Evolutionary conservation across 2,888 invertebrate genomes (phyloP), one percentile per base, ranked within the genome.

Genomic region (Lasioglossum morio): DNA sequence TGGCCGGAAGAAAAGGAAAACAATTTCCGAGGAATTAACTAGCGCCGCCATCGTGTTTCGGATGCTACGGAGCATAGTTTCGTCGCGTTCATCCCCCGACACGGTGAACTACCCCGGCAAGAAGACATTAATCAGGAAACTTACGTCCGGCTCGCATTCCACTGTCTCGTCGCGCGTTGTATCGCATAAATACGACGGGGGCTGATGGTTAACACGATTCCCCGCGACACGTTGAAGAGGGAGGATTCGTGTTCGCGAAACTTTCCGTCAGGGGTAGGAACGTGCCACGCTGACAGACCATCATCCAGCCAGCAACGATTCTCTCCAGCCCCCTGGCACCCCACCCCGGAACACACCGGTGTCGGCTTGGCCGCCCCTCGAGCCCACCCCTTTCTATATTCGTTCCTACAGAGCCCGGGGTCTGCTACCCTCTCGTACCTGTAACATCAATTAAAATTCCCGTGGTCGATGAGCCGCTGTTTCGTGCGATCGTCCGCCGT

Each of bases 401-500:
- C 81, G 74, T 27, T 72, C 72, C 66, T 72, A 40, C 72, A 37
- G 53, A n/a, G 72, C 66, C 69, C 48, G 48, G 34, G 30, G 66
- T 23, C 78, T 66, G 43, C 87, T 60, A 81, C 79, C 74, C 84
- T 89, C 88, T 87, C 88, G 87, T 91, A 92, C 91, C 92, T 92
- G 92, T 92, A 94, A 94, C 94, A 94, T 94, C 94, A 94, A 94
- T 94, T 94, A 94, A 94, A 94, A 94, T 94, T 94, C 92, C 91
- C 92, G 92, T 91, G 92, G 94, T 93, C 92, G 94, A 94, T 93
- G 93, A 92, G 91, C 91, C 90, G 92, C 92, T 91, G 92, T 92
- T 93, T 93, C 93, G 92, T 92, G 93, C 92, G 94, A 94, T 94
- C 93, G 92, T 91, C 92, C 92, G 92, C 91, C 90, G 92, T 94